Percentiles rank a stretch among this genome's conserved stretches.
Evolutionary conservation across 2,888 invertebrate species (phyloP).

Genomic region (Drosophila incognita): DNA sequence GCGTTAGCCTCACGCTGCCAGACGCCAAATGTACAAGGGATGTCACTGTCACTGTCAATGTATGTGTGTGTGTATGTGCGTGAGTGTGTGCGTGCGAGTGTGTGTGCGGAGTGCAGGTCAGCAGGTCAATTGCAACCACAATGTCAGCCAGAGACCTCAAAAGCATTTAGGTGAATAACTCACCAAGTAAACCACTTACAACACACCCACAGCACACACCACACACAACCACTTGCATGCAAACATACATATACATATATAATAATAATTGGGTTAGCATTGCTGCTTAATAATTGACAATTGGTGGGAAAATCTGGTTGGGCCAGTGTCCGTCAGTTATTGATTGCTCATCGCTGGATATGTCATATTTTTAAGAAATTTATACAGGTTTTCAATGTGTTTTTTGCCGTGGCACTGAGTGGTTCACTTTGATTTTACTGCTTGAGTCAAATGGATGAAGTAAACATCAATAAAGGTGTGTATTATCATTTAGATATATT

Average conservation of each 20-base stretch:
- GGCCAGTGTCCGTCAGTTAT: conserved; percentile 74
- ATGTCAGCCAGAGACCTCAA: conserved; percentile 66
- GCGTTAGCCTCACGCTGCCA: conserved; percentile 8
- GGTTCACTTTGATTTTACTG: conserved; percentile 39
- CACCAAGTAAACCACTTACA: conserved; percentile 27
- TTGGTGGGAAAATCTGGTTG: conserved; percentile 79
- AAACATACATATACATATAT: conserved; percentile 8
- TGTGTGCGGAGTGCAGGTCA: conserved; percentile 58
- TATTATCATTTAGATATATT: background rate
- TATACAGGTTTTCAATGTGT: conserved; percentile 52
- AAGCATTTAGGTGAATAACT: conserved; percentile 51
- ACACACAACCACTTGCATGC: background rate
- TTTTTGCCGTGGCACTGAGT: conserved; percentile 31
- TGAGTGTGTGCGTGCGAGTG: conserved; percentile 8
- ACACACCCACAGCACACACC: conserved; percentile 11
- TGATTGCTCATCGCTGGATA: conserved; percentile 65
- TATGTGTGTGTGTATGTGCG: background rate
- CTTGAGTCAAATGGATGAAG: conserved; percentile 45
- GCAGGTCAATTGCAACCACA: conserved; percentile 78
- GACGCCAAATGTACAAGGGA: conserved; percentile 13
- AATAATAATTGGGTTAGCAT: conserved; percentile 63
- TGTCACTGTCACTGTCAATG: conserved; percentile 4
- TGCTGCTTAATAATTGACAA: conserved; percentile 65
- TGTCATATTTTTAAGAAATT: conserved; percentile 38
- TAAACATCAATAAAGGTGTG: conserved; percentile 49